These are phyloP conservation scores for Theodoxus fluviatilis DNA, from an alignment of 2,888 invertebrate genomes.

Conservation along the genomic window DNA sequence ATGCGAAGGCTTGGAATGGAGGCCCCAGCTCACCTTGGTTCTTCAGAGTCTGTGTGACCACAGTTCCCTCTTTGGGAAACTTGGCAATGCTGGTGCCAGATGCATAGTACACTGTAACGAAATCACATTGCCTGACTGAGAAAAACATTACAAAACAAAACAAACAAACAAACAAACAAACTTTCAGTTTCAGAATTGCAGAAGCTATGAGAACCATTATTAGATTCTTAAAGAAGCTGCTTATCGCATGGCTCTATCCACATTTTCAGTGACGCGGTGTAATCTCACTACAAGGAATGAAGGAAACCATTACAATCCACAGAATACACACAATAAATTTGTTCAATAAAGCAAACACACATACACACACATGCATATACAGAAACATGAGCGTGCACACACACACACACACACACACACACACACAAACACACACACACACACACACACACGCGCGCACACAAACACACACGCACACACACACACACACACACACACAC, in stretches of 20 bases:
- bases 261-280: too few relatives aligned
- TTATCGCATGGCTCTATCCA: too few relatives aligned
- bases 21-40: conserved; percentile 92
- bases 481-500: conserved; percentile 21
- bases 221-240: too few relatives aligned
- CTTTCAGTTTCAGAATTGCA: too few relatives aligned
- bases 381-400: background rate
- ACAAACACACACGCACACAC: conserved; percentile 7
- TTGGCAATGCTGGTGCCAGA: conserved; percentile 87
- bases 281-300: too few relatives aligned
- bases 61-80: conserved; percentile 78
- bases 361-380: background rate
- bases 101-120: conserved; percentile 77
- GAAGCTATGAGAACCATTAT: too few relatives aligned
- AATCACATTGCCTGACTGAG: too few relatives aligned
- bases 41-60: conserved; percentile 75
- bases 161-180: too few relatives aligned
- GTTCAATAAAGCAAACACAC: background rate
- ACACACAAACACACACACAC: conserved; percentile 8
- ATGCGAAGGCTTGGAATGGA: too few relatives aligned
- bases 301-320: too few relatives aligned
- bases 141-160: too few relatives aligned
- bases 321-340: background rate
- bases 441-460: background rate
- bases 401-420: conserved; percentile 21